Evolutionary conservation across 2,113 vertebrate species (phyloP), one percentile per base, ranked within the genome.

Genomic region (Tetrao urogallus): DNA sequence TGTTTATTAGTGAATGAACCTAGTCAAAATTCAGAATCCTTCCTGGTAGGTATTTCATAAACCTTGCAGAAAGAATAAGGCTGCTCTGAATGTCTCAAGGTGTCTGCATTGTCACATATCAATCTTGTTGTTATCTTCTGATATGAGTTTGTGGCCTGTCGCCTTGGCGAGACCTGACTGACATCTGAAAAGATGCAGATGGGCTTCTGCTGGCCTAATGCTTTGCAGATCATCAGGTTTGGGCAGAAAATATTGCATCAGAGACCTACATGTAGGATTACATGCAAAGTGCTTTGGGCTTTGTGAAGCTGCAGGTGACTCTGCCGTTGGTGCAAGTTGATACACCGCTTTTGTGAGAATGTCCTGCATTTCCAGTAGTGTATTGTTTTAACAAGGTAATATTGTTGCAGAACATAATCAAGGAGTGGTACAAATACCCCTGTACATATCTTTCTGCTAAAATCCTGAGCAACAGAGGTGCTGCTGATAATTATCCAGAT

Each of bases 241-340:
- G 11, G 72, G 52, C 43, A 86, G 24, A 11, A 76, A 82, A 69
- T 64, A 45, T 45, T 72, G 79, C 4, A 10, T 57, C 8, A 50
- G 34, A 72, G 54, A 45, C 12, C 25, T 69, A 32, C 0, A 0
- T 58, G 27, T 11, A 20, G 21, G 17, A 22, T 27, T 27, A 11
- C 10, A 1, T 7, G 25, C 34, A 52, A 17, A 24, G 47, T 27
- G 11, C 73, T 74, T 21, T 36, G 45, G 36, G 24, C 20, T 82
- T 78, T 17, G n/a, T 19, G 66, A n/a, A 40, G 27, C 9, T 84
- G 77, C 32, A 61, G 2, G 25, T n/a, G 42, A 11, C 47, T 69
- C 30, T 75, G 47, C 13, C 38, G 57, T 11, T 60, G 17, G 7
- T 45, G 20, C 21, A 25, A 61, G 21, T 2, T 91, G 64, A 66